Percentiles rank a stretch among this genome's conserved stretches.
These are phyloP conservation scores for Drosophila subpulchrella DNA, from an alignment of 1,140 invertebrate species.

Conservation along the genomic window DNA sequence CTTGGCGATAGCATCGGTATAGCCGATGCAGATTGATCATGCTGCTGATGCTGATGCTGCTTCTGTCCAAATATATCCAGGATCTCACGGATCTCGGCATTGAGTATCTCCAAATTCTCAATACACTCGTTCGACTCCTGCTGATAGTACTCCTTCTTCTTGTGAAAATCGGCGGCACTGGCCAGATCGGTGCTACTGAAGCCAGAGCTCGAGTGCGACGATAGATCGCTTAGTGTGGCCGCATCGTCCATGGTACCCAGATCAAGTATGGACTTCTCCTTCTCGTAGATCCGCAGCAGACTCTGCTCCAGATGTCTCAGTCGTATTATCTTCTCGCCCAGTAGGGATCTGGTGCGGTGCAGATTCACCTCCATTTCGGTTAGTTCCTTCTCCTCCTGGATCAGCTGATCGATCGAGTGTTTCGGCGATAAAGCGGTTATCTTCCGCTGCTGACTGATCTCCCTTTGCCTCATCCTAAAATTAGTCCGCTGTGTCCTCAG, in stretches of 20 bases:
- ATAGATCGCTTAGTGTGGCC: conserved; percentile 88
- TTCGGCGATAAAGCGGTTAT: conserved; percentile 70
- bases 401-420: conserved; percentile 87
- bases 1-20: conserved; percentile 87
- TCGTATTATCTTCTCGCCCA: conserved; percentile 92
- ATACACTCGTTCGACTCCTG: conserved; percentile 89
- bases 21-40: conserved; percentile 47
- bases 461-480: conserved; percentile 73
- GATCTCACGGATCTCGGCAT: conserved; percentile 89
- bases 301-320: conserved; percentile 91
- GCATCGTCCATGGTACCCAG: conserved; percentile 85
- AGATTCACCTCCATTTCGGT: conserved; percentile 92
- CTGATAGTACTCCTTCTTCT: conserved; percentile 84
- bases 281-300: conserved; percentile 87
- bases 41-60: conserved; percentile 85
- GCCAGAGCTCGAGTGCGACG: conserved; percentile 88
- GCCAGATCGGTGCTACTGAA: conserved; percentile 89
- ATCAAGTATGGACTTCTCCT: conserved; percentile 82
- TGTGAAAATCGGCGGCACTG: conserved; percentile 86
- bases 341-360: conserved; percentile 90
- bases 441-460: conserved; percentile 76
- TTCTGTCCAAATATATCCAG: conserved; percentile 89
- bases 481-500: conserved; percentile 85
- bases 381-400: conserved; percentile 90
- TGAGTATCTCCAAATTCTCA: conserved; percentile 89